phyloP scores from a whole-genome alignment of 2,797 vertebrate species.

The Mus spretus region DNA sequence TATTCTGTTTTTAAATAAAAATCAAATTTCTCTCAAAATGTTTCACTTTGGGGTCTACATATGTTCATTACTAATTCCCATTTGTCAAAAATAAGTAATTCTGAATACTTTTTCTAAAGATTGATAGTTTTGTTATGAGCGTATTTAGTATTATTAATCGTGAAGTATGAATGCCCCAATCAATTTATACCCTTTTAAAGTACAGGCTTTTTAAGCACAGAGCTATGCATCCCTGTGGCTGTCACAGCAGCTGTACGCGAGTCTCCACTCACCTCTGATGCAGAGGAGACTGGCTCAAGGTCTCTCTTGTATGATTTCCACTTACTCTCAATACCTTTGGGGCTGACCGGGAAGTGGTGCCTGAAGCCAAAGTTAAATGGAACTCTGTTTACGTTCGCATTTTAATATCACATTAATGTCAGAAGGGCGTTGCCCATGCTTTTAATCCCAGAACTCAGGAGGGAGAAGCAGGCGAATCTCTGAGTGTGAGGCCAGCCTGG shows the following conservation, averaged over 20 bases:
- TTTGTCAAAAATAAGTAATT: slow-evolving; percentile 65
- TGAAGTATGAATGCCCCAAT: slow-evolving; percentile 38
- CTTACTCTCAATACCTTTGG: slow-evolving; percentile 51
- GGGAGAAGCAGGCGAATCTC: neutral
- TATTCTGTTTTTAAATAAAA: slow-evolving; percentile 69
- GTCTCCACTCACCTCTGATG: slow-evolving; percentile 74
- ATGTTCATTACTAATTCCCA: slow-evolving; percentile 14
- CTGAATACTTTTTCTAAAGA: slow-evolving; percentile 55
- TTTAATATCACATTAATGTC: slow-evolving; percentile 46
- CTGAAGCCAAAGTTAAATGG: slow-evolving; percentile 16
- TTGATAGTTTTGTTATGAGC: slow-evolving; percentile 41
- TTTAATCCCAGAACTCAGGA: neutral
- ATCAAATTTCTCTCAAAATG: neutral
- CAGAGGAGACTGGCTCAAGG: slow-evolving; percentile 50
- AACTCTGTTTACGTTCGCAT: slow-evolving; percentile 27
- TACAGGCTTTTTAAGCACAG: slow-evolving; percentile 65
- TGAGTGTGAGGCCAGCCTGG: neutral
- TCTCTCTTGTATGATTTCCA: slow-evolving; percentile 60
- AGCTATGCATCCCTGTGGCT: slow-evolving; percentile 1
- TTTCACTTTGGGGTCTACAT: neutral
- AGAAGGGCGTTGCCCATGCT: neutral
- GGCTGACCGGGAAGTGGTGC: slow-evolving; percentile 22
- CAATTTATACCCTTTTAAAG: neutral
- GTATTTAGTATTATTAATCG: slow-evolving; percentile 61
- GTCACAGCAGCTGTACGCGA: slow-evolving; percentile 34